These are phyloP conservation scores for Isichthys henryi DNA, from an alignment of 2,113 vertebrate genomes.

Conservation along the genomic window DNA sequence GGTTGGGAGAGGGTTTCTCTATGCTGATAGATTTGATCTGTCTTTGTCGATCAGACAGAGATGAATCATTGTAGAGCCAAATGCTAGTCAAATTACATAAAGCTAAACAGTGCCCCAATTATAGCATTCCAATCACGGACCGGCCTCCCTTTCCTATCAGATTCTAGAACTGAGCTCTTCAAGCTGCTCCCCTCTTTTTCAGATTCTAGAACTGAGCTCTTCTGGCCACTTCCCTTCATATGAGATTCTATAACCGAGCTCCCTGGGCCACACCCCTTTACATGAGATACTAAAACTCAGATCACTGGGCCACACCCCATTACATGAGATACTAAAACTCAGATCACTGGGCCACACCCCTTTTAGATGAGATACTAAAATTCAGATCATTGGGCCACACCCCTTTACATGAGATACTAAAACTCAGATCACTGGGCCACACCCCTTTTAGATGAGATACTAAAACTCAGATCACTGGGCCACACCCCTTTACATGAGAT, in stretches of 20 bases:
- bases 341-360: background rate
- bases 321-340: background rate
- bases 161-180: background rate
- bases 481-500: background rate
- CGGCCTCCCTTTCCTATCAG: background rate
- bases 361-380: background rate
- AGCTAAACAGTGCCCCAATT: background rate
- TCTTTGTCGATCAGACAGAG: conserved; percentile 17
- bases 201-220: background rate
- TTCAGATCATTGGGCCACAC: background rate
- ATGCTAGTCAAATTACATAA: background rate
- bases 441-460: background rate
- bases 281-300: background rate
- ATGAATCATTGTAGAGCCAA: background rate
- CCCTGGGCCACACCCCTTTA: too few relatives aligned
- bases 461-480: background rate
- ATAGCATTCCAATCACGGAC: background rate
- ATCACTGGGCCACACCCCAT: background rate
- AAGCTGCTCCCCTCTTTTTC: background rate
- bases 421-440: background rate
- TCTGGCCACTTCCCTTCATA: background rate
- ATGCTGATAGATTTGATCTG: conserved; percentile 17
- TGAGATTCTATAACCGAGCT: background rate
- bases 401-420: background rate
- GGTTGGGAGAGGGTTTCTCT: conserved; percentile 21